phyloP scores from a whole-genome alignment of 2,113 vertebrate species.

The Phalacrocorax pelagicus region DNA sequence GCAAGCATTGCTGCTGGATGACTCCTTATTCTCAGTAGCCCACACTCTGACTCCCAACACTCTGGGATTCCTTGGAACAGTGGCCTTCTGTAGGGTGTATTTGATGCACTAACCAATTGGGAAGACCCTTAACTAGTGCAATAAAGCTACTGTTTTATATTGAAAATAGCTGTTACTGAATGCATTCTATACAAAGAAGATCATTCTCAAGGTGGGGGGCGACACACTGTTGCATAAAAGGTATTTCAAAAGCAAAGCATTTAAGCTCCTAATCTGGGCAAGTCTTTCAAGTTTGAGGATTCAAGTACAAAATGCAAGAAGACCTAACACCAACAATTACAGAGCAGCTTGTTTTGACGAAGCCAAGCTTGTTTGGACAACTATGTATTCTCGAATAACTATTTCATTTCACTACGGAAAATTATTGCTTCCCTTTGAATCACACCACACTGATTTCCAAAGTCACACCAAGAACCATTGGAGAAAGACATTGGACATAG shows the following conservation, averaged over 20 bases:
- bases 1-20: background rate
- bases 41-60: background rate
- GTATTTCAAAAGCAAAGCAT: constrained; percentile 9
- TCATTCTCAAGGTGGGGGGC: background rate
- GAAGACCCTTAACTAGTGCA: background rate
- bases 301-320: background rate
- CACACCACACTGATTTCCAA: background rate
- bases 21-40: background rate
- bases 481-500: background rate
- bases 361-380: constrained; percentile 5
- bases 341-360: constrained; percentile 16
- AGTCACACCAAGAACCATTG: background rate
- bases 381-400: background rate
- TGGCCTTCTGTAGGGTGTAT: background rate
- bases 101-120: background rate
- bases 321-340: background rate
- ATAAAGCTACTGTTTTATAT: accelerated
- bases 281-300: constrained; percentile 29
- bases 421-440: background rate
- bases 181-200: accelerated
- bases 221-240: background rate
- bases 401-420: background rate
- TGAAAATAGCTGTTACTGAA: background rate
- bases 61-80: background rate
- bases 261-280: constrained; percentile 27